Percentiles rank a stretch among this genome's conserved stretches.
These are phyloP conservation scores for Trichogramma dendrolimi DNA, from an alignment of 2,888 invertebrate species.

Conservation along the genomic window DNA sequence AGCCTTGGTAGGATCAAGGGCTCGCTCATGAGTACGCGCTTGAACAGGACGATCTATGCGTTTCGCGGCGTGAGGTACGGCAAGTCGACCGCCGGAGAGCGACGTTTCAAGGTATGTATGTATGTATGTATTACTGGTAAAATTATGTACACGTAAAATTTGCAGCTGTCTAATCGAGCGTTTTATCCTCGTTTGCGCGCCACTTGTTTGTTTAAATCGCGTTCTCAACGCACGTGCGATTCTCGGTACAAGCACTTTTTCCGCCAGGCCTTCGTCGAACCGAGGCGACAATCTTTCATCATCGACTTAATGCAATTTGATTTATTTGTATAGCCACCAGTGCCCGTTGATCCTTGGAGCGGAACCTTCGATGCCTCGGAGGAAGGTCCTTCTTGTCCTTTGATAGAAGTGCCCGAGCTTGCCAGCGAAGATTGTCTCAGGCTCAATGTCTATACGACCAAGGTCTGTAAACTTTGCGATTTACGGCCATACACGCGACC, in stretches of 20 bases:
- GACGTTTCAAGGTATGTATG: constrained; percentile 12
- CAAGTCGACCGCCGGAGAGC: constrained; percentile 21
- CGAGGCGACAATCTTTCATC: not conserved
- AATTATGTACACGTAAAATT: not conserved
- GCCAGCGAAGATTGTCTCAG: constrained; percentile 61
- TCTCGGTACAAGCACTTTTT: not conserved
- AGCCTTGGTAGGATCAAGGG: constrained; percentile 15
- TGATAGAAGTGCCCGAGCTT: constrained; percentile 33
- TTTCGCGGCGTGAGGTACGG: constrained; percentile 39
- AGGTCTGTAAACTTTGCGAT: constrained; percentile 39
- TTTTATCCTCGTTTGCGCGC: not conserved
- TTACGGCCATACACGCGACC: not conserved
- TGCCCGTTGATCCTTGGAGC: constrained; percentile 55
- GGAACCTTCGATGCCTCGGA: constrained; percentile 56
- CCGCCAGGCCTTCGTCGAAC: not conserved
- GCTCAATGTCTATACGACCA: constrained; percentile 61
- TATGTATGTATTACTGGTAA: not conserved
- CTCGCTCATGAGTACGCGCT: constrained; percentile 30
- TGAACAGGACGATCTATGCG: constrained; percentile 35
- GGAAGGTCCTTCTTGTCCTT: constrained; percentile 61
- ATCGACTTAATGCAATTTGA: not conserved
- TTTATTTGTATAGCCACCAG: constrained; percentile 50
- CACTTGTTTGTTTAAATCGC: not conserved
- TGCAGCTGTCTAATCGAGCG: not conserved
- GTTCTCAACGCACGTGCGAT: too few species aligned